Evolutionary conservation across 2,113 vertebrate species (phyloP), one percentile per base, ranked within the genome.

Genomic region (Astur gentilis): DNA sequence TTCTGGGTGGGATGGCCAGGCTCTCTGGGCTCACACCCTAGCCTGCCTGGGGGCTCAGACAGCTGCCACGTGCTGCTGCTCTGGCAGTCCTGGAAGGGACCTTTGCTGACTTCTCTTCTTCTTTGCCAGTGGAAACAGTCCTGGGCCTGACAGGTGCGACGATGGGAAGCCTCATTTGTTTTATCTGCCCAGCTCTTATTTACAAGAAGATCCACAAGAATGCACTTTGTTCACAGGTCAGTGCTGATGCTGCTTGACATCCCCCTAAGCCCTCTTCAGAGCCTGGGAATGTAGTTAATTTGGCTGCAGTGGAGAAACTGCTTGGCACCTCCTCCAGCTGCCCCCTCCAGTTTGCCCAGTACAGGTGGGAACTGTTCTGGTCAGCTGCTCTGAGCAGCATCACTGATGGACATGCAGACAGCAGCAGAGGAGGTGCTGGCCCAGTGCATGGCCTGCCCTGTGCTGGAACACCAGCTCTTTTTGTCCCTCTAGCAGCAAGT

Each of bases 161-260:
- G 7, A 99, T 99, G 99, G 99, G 99, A 52, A 99, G 99, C 96
- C 98, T 99, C 95, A 99, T 99, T 98, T 99, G 99, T 97, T 99
- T 99, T 95, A 98, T 99, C 96, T 99, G 99, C 96, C 99, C 99
- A 0, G 99, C 99, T 89, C 99, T 99, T 82, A 99, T 99, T 98
- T 99, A 99, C 97, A 99, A 95, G 97, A 99, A 99, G 96, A 98
- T 99, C 97, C 99, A 99, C 98, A 99, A 99, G 98, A 99, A 98
- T 38, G 95, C 98, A 4, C 89, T 99, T 62, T 97, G 98, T 32
- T 98, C 99, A 86, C 99, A 99, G 99, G 99, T 99, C 93, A 92
- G 97, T 76, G 94, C 75, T 76, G 82, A 71, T 95, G 90, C 62
- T 95, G 84, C 92, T 73, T 54, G 86, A 75, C 88, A 66, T 73